Conservation (phyloP, 2,888 invertebrate species). For the Mythimna ferrago region DNA sequence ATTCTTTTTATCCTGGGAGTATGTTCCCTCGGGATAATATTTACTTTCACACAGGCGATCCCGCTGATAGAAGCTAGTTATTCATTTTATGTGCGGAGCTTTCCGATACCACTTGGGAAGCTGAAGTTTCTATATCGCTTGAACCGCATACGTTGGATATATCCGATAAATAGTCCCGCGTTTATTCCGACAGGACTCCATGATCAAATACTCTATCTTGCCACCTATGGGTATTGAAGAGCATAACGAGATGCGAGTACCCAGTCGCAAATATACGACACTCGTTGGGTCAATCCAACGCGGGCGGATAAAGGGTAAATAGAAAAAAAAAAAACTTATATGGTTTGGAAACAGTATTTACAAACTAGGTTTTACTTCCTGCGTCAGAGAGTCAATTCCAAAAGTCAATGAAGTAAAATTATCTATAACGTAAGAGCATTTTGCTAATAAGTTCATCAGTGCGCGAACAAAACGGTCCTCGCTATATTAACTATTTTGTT, state of each 20-base stretch:
- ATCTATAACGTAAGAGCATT: not conserved
- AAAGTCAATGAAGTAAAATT: slow-evolving; percentile 21
- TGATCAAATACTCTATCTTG: too few species aligned
- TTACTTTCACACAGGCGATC: too few species aligned
- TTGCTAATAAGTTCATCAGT: not conserved
- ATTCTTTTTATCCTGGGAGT: too few species aligned
- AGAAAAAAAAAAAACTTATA: not conserved
- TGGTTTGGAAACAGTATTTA: not conserved
- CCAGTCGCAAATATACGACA: too few species aligned
- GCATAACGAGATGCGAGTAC: too few species aligned
- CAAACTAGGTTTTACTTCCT: slow-evolving; percentile 18
- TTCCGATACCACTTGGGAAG: not conserved
- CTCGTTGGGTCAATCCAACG: too few species aligned
- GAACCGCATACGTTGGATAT: too few species aligned
- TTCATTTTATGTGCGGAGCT: not conserved
- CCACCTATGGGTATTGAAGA: too few species aligned
- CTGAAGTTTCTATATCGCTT: not conserved
- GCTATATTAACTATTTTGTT: slow-evolving; percentile 39
- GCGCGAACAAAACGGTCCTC: slow-evolving; percentile 42
- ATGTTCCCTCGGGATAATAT: too few species aligned
- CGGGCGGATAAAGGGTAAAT: not conserved
- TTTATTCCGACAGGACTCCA: too few species aligned
- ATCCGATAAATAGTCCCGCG: too few species aligned
- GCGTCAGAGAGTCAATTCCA: slow-evolving; percentile 40
- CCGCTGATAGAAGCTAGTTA: not conserved